phyloP scores from a whole-genome alignment of 2,113 vertebrate genomes.

The Phrynosoma platyrhinos region DNA sequence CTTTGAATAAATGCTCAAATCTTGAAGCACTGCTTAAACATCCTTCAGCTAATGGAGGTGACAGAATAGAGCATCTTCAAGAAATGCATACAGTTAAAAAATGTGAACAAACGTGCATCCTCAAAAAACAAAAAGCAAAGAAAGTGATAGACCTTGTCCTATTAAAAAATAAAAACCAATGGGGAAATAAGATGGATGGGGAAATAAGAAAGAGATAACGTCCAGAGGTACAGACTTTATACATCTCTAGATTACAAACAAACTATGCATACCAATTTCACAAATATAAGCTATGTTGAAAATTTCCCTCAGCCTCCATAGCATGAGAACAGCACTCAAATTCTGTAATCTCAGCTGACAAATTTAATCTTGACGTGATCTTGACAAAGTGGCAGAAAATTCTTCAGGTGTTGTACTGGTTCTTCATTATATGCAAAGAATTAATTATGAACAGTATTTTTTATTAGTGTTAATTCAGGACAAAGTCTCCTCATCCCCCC shows the following conservation, averaged over 20 bases:
- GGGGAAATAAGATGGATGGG: too few species aligned
- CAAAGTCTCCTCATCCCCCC: background rate
- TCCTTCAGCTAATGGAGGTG: background rate
- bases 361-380: background rate
- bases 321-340: background rate
- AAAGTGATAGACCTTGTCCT: too few species aligned
- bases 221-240: too few species aligned
- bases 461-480: background rate
- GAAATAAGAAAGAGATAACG: too few species aligned
- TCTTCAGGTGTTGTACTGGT: background rate
- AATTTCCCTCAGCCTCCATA: background rate
- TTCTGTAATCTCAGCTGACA: background rate
- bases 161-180: too few species aligned
- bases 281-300: background rate
- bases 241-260: too few species aligned
- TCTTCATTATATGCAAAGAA: conserved; percentile 12
- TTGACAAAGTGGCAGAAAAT: conserved; percentile 5
- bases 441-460: background rate
- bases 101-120: background rate
- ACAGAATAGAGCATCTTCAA: background rate
- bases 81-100: background rate
- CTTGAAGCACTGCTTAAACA: background rate
- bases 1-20: background rate
- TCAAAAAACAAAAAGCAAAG: too few species aligned
- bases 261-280: too few species aligned